Conservation (phyloP, 1,140 invertebrate species). For the Dendroctonus ponderosae region DNA sequence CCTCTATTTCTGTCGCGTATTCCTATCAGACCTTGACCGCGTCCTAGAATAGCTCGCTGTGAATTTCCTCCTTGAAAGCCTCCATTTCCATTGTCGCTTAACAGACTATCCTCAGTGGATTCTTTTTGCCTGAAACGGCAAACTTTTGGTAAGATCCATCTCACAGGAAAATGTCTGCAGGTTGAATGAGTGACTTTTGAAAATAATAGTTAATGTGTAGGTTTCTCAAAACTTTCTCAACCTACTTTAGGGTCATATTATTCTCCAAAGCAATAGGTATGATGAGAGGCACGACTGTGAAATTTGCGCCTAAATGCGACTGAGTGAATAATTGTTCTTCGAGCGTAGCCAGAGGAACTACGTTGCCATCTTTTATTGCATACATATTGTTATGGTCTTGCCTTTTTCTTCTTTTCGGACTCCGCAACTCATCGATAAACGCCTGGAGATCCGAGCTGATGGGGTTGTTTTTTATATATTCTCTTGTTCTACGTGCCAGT, state of each 20-base stretch:
- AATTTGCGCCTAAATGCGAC: conserved; percentile 22
- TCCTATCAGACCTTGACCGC: conserved; percentile 1
- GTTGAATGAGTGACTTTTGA: no score
- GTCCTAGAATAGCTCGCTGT: conserved; percentile 7
- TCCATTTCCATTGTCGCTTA: not conserved
- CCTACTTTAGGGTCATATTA: conserved; percentile 19
- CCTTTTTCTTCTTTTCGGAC: conserved; percentile 21
- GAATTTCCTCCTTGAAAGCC: not conserved
- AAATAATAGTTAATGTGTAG: no score
- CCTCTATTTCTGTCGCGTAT: not conserved
- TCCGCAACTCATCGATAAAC: conserved; percentile 32
- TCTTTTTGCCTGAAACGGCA: not conserved
- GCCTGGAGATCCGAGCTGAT: conserved; percentile 32
- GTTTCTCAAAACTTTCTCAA: not conserved
- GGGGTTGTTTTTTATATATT: conserved; percentile 33
- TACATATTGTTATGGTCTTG: conserved; percentile 35
- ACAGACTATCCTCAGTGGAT: not conserved
- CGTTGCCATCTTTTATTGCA: conserved; percentile 35
- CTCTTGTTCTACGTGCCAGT: conserved; percentile 23
- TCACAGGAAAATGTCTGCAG: no score
- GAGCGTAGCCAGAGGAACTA: conserved; percentile 32
- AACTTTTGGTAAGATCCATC: no score
- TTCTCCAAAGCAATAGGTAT: conserved; percentile 32
- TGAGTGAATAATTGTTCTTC: conserved; percentile 23
- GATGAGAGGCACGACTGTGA: conserved; percentile 37